These are phyloP conservation scores for Turritopsis rubra DNA, from an alignment of 30 jellyfish, hydroid and myxozoan genomes.

Conservation along the genomic window DNA sequence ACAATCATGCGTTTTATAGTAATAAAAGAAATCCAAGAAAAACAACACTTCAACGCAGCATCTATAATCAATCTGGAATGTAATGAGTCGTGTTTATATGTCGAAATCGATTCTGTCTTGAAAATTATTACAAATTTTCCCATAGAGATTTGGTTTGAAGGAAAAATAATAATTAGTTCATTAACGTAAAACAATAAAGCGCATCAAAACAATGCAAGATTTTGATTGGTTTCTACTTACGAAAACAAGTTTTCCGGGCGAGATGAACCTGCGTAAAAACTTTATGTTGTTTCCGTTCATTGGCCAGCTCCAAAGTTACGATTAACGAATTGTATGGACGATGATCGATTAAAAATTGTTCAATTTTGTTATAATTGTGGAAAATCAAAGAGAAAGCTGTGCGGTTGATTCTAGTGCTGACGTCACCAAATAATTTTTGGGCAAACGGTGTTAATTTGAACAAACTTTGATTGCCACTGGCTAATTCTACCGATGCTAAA, in stretches of 20 bases:
- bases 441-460: neutral
- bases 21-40: too few species aligned
- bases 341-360: neutral
- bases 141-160: too few species aligned
- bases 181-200: too few species aligned
- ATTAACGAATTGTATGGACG: neutral
- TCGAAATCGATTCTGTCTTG: too few species aligned
- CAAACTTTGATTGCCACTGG: neutral
- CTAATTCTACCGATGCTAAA: neutral
- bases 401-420: neutral
- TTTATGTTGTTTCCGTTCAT: neutral
- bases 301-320: neutral
- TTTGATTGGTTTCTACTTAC: neutral
- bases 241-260: neutral
- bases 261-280: neutral
- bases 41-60: neutral
- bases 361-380: neutral
- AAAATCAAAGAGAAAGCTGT: neutral
- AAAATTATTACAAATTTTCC: too few species aligned
- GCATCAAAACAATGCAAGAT: neutral
- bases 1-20: neutral
- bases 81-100: too few species aligned
- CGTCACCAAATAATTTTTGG: neutral
- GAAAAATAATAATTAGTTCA: too few species aligned
- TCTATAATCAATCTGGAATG: too few species aligned